phyloP scores from a whole-genome alignment of 2,888 invertebrate species.

The Beris chalybata region DNA sequence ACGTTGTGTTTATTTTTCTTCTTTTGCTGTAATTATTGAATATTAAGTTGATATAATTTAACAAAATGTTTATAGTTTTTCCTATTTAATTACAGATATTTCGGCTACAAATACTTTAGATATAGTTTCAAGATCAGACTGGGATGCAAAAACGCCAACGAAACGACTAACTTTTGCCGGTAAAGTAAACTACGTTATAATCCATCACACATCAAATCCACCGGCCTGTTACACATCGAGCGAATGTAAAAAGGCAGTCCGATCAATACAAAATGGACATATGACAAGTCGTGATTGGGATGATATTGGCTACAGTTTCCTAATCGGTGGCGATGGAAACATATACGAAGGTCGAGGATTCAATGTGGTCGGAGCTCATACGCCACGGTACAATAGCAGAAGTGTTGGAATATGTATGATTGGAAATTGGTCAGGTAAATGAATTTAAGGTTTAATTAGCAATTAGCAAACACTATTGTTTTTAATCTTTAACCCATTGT shows the following conservation, averaged over 20 bases:
- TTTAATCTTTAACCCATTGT: too few species aligned
- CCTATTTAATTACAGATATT: neutral
- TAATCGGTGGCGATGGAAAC: constrained; percentile 72
- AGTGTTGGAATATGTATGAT: constrained; percentile 73
- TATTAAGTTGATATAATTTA: neutral
- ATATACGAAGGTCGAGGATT: constrained; percentile 75
- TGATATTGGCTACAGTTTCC: constrained; percentile 73
- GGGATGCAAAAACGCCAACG: constrained; percentile 59
- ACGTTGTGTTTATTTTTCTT: neutral
- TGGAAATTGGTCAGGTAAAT: constrained; percentile 56
- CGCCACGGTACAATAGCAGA: constrained; percentile 64
- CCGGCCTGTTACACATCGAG: constrained; percentile 61
- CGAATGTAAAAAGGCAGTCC: constrained; percentile 62
- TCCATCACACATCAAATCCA: constrained; percentile 65
- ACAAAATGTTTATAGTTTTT: neutral
- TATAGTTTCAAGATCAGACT: constrained; percentile 54
- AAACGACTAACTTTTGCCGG: constrained; percentile 51
- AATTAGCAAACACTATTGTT: too few species aligned
- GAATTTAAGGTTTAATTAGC: neutral
- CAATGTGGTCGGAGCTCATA: constrained; percentile 70
- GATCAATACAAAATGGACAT: constrained; percentile 67
- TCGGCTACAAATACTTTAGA: neutral
- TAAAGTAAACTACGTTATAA: constrained; percentile 64
- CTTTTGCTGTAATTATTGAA: neutral
- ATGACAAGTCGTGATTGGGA: constrained; percentile 63